phyloP scores from a whole-genome alignment of 1,140 invertebrate genomes.

The Hycleus cichorii region DNA sequence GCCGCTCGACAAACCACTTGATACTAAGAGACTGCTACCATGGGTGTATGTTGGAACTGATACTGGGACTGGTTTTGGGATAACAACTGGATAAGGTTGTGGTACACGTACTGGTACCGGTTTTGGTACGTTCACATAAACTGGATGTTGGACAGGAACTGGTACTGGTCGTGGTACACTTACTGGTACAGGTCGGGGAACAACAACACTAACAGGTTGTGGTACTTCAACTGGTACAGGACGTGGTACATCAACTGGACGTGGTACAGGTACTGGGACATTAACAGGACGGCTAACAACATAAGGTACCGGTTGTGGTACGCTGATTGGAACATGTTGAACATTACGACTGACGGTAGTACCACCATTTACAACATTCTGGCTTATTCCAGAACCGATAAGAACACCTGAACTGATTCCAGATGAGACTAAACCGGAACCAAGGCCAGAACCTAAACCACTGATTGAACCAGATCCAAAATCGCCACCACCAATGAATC shows the following conservation, averaged over 20 bases:
- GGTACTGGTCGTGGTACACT: slow-evolving; percentile 30
- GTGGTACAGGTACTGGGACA: slow-evolving; percentile 32
- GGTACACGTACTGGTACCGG: slow-evolving; percentile 35
- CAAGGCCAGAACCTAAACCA: not conserved
- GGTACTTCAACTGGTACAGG: slow-evolving; percentile 35
- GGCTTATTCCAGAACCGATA: not conserved
- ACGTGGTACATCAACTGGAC: slow-evolving; percentile 36
- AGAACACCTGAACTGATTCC: not conserved
- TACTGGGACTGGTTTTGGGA: slow-evolving; percentile 29
- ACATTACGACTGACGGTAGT: slow-evolving; percentile 26
- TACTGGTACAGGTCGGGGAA: slow-evolving; percentile 30
- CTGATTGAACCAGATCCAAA: not conserved
- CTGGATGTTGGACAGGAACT: slow-evolving; percentile 36
- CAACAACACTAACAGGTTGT: slow-evolving; percentile 28
- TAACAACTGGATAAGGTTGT: slow-evolving; percentile 31
- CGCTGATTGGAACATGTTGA: slow-evolving; percentile 34
- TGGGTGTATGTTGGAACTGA: slow-evolving; percentile 27
- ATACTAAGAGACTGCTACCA: slow-evolving; percentile 2
- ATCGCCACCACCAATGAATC: not conserved
- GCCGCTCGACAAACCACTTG: slow-evolving; percentile 1
- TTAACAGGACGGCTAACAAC: slow-evolving; percentile 24
- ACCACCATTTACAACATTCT: slow-evolving; percentile 11
- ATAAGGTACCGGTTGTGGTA: slow-evolving; percentile 36
- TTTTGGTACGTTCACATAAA: slow-evolving; percentile 37
- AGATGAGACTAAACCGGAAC: not conserved